Evolutionary conservation across 1,140 invertebrate species (phyloP).

Genomic region (Caerostris extrusa): DNA sequence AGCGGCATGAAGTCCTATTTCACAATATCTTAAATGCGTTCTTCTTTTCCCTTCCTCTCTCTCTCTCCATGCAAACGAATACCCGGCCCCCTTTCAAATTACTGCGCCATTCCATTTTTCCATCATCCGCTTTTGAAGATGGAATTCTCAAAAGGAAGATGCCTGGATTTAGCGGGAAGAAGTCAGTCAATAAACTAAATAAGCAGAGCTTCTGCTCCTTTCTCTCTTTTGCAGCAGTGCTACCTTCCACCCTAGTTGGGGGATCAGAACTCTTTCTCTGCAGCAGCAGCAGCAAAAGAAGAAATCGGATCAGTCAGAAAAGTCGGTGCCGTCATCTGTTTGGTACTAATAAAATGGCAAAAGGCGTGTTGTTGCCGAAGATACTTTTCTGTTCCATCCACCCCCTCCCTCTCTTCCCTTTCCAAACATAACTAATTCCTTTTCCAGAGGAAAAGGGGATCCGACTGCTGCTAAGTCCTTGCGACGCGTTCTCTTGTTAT

Average conservation of each 20-base stretch:
- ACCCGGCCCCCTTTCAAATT: constrained; percentile 55
- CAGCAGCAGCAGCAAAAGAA: background rate
- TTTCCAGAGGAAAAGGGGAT: constrained; percentile 18
- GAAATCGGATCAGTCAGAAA: constrained; percentile 70
- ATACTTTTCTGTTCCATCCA: constrained; percentile 12
- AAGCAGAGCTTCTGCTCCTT: background rate
- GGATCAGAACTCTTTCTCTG: constrained; percentile 36
- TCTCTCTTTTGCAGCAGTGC: background rate
- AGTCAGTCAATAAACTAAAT: constrained; percentile 47
- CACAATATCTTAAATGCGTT: constrained; percentile 69
- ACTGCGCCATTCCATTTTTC: constrained; percentile 39
- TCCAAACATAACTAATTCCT: constrained; percentile 73
- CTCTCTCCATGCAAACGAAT: constrained; percentile 53
- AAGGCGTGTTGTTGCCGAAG: constrained; percentile 52
- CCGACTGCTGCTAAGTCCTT: constrained; percentile 48
- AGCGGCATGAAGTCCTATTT: constrained; percentile 20
- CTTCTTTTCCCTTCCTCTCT: background rate
- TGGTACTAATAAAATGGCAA: constrained; percentile 56
- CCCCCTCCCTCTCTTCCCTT: background rate
- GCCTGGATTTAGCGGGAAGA: constrained; percentile 60
- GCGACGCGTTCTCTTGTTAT: constrained; percentile 11
- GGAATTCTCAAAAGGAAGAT: background rate
- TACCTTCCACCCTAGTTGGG: background rate
- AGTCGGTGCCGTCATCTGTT: constrained; percentile 22
- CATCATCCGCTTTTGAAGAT: constrained; percentile 61